phyloP scores from a whole-genome alignment of 2,888 invertebrate genomes.

The Acheta domesticus region DNA sequence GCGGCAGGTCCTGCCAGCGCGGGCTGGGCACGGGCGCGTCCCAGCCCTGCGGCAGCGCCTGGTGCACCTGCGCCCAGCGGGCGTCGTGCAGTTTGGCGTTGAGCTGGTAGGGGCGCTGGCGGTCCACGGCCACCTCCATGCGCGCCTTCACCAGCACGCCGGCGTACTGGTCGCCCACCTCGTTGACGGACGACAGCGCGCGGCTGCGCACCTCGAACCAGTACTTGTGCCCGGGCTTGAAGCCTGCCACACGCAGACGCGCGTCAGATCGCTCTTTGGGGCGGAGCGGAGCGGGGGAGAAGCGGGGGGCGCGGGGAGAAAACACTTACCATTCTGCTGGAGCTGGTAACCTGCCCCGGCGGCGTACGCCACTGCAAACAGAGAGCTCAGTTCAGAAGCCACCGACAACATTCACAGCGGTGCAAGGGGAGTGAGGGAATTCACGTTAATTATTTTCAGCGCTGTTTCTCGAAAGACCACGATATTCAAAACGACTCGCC shows the following conservation, averaged over 20 bases:
- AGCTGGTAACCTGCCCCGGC: too few species aligned
- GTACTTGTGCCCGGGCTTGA: conserved; percentile 25
- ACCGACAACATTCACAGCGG: too few species aligned
- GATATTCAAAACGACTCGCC: too few species aligned
- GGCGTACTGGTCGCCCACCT: conserved; percentile 54
- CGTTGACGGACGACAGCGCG: conserved; percentile 58
- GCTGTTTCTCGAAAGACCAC: too few species aligned
- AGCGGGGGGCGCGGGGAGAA: too few species aligned
- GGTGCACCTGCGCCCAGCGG: conserved; percentile 56
- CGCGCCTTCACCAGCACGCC: conserved; percentile 55
- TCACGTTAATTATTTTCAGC: too few species aligned
- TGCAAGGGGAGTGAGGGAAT: too few species aligned
- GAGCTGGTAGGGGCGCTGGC: conserved; percentile 39
- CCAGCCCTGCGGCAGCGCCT: conserved; percentile 53
- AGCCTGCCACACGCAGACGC: background rate
- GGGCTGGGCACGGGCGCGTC: conserved; percentile 51
- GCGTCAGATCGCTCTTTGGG: too few species aligned
- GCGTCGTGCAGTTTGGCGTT: conserved; percentile 44
- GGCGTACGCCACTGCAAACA: too few species aligned
- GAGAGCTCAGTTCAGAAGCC: too few species aligned
- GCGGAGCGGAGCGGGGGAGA: too few species aligned
- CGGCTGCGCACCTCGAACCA: conserved; percentile 47
- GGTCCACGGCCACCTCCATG: conserved; percentile 53
- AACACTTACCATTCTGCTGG: too few species aligned
- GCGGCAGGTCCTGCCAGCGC: conserved; percentile 53